Base-by-base conservation (phyloP, 1,140 invertebrate genomes). In the Pogonomyrmex californicus region DNA sequence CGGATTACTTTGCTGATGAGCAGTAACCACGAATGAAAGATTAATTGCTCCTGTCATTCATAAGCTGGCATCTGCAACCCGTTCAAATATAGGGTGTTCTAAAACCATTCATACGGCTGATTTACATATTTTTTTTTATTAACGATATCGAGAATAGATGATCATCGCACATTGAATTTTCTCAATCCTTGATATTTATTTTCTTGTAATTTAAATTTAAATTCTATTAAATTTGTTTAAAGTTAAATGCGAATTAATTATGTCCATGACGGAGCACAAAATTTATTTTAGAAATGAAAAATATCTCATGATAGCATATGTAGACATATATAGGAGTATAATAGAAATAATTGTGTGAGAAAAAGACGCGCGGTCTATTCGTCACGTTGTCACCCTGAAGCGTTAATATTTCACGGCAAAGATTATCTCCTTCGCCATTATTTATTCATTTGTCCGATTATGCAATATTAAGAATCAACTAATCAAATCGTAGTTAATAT, bases 1-100 rank as follows among this genome's bases (percentile, higher is more conserved):
- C 62, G 41, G 76, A 86, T 86, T 81, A 44, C 49, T 70, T 70
- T 14, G 30, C 23, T 62, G 38, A 86, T 86, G 33, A 30, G 63
- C 49, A 68, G 41, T 68, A 77, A 76, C 71, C 23, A 36, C 41
- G 38, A 56, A 63, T 66, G 47, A 85, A 78, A 79, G 10, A 73
- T 60, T 73, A 82, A 82, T 60, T 60, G 41, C 66, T 41, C 4
- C 54, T 23, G 49, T 44, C n/a, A 54, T 54, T 68, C 9, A 17
- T 38, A 41, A 60, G 38, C 12, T 44, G 62, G 14, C 4, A 41
- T 23, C 7, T 66, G n/a, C 44, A 2, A 65, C 33, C 1, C 23
- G 44, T 17, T 76, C 30, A 30, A 58, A 44, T 41, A 44, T 5
- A 14, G 5, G n/a, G 9, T n/a, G 36, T 36, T 7, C 12, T 38